Base-by-base conservation (phyloP, 2,888 invertebrate species). In the Ametastegia equiseti region DNA sequence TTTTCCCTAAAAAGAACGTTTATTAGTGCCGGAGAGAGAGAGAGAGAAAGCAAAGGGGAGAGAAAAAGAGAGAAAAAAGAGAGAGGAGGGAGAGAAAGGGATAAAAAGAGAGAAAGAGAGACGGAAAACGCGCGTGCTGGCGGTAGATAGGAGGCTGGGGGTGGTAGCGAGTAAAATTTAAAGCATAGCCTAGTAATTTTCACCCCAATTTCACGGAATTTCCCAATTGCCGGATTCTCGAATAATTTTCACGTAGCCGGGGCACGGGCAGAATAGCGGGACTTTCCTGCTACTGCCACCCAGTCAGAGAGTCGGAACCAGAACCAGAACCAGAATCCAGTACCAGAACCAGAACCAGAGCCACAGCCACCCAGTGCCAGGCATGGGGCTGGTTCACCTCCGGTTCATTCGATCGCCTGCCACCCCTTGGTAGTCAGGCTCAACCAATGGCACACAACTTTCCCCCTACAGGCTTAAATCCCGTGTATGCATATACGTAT, bases 161-260 rank as follows among this genome's bases (percentile, higher is more conserved):
- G 63, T 57, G 60, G 82, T 45, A 54, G 81, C 30, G 80, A 82
- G 79, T 45, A 83, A 85, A 84, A 85, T 85, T 83, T 83, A 84
- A 85, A 71, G 81, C 79, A 71, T 81, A 82, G 83, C 83, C 83
- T 81, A 82, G 84, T 85, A 83, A 86, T 85, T 86, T 86, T 84
- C 86, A 85, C 85, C 84, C 84, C 84, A 85, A 86, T 86, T 86
- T 85, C 83, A 82, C 83, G 83, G 84, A 84, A 86, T 84, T 86
- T 86, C 83, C 82, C 83, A 85, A 84, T 84, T 84, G 84, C 85
- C 83, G 78, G 84, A 80, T 83, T 81, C 65, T 67, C 81, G 81
- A 81, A 85, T 85, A 84, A 85, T 85, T 85, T 84, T 71, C 80
- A 54, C 75, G 33, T 77, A 77, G 81, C 71, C 80, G 73, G 57